These are phyloP conservation scores for Sacculina carcini DNA, from an alignment of 2,888 invertebrate species.

Conservation along the genomic window DNA sequence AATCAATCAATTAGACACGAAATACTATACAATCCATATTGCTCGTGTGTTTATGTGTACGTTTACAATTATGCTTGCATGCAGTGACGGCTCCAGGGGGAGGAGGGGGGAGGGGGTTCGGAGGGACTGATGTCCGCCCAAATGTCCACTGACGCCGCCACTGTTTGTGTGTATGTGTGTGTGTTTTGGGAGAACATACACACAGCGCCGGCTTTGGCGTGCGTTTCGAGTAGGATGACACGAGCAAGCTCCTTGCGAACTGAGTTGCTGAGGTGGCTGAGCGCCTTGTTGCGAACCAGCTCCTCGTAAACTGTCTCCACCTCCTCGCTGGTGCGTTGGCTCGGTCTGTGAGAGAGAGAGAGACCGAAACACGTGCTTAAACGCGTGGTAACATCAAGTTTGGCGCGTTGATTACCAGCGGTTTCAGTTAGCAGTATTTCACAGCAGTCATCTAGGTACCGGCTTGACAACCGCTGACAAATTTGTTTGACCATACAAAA, in stretches of 20 bases:
- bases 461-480: no score
- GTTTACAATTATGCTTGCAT: no score
- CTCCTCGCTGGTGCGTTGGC: conserved; percentile 48
- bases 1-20: no score
- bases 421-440: no score
- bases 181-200: conserved; percentile 28
- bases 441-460: no score
- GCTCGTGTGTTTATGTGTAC: no score
- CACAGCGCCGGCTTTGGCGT: conserved; percentile 44
- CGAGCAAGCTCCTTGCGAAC: conserved; percentile 52
- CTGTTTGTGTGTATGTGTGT: not conserved
- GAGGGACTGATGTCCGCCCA: no score
- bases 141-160: not conserved
- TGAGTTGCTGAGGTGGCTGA: conserved; percentile 50
- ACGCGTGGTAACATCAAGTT: no score
- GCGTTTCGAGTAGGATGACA: conserved; percentile 52
- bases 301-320: conserved; percentile 58
- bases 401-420: no score
- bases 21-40: no score
- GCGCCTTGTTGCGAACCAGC: conserved; percentile 47
- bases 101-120: not conserved
- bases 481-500: no score
- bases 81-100: not conserved
- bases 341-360: conserved; percentile 27
- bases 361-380: not conserved